Evolutionary conservation across 2,797 vertebrate genomes (phyloP), one percentile per base, ranked within the genome.

Genomic region (Lacerta agilis): DNA sequence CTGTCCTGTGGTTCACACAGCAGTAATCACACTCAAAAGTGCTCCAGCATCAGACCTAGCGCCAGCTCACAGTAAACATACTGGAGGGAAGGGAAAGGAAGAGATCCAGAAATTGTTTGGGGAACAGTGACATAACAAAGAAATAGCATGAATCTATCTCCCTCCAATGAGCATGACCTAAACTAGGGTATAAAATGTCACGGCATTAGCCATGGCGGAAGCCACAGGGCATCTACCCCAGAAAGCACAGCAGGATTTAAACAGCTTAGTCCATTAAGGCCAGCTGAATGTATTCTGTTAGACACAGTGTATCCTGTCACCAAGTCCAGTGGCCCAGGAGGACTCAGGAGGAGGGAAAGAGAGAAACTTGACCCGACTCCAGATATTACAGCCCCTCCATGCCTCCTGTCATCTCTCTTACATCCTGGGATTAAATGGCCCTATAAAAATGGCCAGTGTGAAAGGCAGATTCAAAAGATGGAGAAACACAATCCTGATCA

Each of bases 391-490:
- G 77, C 69, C 87, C 82, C 84, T 79, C 84, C 90, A 92, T 8
- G 1, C 84, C 85, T 89, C 6, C 89, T 93, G 93, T 93, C 94
- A 94, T 95, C 92, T 92, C 83, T 75, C 87, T 94, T 89, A 93
- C 90, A 92, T 94, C 90, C 92, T 93, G 90, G 87, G 92, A 94
- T 92, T 90, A 90, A 95, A 95, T 90, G 85, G 69, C 89, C 88
- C 95, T 67, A 93, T 92, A 95, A 95, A 94, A 93, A 90, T 79
- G 90, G 92, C 91, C 92, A 90, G 55, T 6, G 6, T 93, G 89
- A 94, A 94, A 95, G 94, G 89, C 82, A 91, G 86, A 89, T 92
- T 95, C 90, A 91, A 92, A 94, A 90, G 77, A 88, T 20, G 58
- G 55, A 84, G 95, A 95, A 94, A 94, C 90, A 78, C 43, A 93